Conservation (phyloP, 2,797 vertebrate species). For the Ptychobarbus kaznakovi region DNA sequence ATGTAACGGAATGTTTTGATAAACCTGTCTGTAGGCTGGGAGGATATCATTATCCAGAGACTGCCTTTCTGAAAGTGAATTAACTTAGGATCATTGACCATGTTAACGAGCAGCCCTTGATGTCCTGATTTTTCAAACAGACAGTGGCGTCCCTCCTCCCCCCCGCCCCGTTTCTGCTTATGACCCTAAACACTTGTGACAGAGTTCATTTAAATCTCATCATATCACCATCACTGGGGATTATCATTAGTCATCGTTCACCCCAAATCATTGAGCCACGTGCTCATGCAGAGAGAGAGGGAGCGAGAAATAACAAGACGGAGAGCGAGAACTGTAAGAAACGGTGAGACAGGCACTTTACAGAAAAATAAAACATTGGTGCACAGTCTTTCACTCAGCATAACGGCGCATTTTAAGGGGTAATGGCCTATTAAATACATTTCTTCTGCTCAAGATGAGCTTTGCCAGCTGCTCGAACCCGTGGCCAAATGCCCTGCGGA, state of each 20-base stretch:
- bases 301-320: conserved; percentile 4
- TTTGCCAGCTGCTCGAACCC: conserved; percentile 49
- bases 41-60: conserved; percentile 58
- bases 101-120: conserved; percentile 58
- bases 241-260: conserved; percentile 58
- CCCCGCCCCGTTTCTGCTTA: conserved; percentile 27
- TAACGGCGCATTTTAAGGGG: conserved; percentile 40
- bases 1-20: conserved; percentile 58
- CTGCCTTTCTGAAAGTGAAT: conserved; percentile 59
- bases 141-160: conserved; percentile 29
- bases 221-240: conserved; percentile 57
- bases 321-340: conserved; percentile 23
- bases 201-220: conserved; percentile 59
- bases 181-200: conserved; percentile 59
- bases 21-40: conserved; percentile 55
- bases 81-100: conserved; percentile 61
- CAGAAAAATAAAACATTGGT: conserved; percentile 7
- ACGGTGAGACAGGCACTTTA: conserved; percentile 22
- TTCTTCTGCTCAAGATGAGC: conserved; percentile 40
- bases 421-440: conserved; percentile 57
- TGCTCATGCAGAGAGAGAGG: conserved; percentile 39
- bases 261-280: conserved; percentile 48
- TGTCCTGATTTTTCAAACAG: conserved; percentile 60
- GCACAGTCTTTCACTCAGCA: conserved; percentile 30
- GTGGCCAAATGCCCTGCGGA: conserved; percentile 45